These are phyloP conservation scores for Apotomis turbidana DNA, from an alignment of 2,888 invertebrate species.

Conservation along the genomic window DNA sequence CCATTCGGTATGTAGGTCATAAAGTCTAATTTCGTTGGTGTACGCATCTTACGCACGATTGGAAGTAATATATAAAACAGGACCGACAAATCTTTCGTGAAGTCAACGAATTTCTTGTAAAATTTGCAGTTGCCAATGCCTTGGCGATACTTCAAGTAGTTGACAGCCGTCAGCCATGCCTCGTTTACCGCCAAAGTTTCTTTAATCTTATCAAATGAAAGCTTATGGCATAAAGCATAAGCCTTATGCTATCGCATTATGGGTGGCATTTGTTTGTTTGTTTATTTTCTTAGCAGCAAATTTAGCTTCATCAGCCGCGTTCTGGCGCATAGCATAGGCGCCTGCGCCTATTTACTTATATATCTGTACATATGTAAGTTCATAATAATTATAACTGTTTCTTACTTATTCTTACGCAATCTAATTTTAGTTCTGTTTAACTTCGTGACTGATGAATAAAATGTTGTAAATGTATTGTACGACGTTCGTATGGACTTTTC, in stretches of 20 bases:
- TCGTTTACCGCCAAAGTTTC: conserved; percentile 5
- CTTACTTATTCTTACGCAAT: too few relatives aligned
- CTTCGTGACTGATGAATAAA: too few relatives aligned
- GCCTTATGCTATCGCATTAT: conserved; percentile 1
- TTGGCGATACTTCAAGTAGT: conserved; percentile 30
- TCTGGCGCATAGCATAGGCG: neutral
- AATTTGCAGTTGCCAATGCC: conserved; percentile 15
- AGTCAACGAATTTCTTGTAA: conserved; percentile 8
- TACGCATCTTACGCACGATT: conserved; percentile 26
- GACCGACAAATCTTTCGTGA: conserved; percentile 23
- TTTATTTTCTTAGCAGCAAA: neutral
- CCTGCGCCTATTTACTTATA: too few relatives aligned
- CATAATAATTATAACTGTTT: too few relatives aligned
- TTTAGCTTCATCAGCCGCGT: neutral
- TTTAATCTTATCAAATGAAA: neutral
- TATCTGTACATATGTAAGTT: too few relatives aligned
- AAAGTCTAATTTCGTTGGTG: conserved; percentile 36
- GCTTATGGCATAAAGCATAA: too few relatives aligned
- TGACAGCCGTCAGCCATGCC: conserved; percentile 14
- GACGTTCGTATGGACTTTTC: neutral
- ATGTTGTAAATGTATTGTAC: too few relatives aligned
- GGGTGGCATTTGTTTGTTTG: neutral
- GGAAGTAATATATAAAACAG: conserved; percentile 18
- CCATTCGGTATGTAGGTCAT: conserved; percentile 37
- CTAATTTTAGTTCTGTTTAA: neutral